Evolutionary conservation across 1,140 invertebrate genomes (phyloP).

Genomic region (Carcinoscorpius rotundicauda): DNA sequence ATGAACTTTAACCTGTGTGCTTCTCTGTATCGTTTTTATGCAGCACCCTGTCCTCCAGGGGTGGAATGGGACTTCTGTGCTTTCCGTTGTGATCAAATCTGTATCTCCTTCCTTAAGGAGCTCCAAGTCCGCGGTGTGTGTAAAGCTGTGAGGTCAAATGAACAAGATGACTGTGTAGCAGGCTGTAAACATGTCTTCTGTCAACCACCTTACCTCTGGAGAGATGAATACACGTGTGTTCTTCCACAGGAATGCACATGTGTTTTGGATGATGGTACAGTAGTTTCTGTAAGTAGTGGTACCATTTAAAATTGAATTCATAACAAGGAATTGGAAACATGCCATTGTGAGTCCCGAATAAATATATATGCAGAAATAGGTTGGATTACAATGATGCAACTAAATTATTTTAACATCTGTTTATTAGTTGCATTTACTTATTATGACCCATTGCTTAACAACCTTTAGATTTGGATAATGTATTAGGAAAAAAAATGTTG

Average conservation of each 20-base stretch:
- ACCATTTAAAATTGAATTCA: background rate
- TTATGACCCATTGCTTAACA: too few relatives aligned
- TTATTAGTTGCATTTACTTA: too few relatives aligned
- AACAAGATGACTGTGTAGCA: slow-evolving; percentile 36
- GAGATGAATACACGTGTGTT: slow-evolving; percentile 55
- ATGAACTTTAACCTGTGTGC: background rate
- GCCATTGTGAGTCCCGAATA: background rate
- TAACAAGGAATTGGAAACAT: background rate
- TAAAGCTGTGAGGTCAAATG: slow-evolving; percentile 11
- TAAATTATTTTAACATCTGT: too few relatives aligned
- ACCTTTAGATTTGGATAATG: too few relatives aligned
- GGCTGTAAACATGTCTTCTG: slow-evolving; percentile 34
- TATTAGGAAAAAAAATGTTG: too few relatives aligned
- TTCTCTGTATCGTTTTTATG: background rate
- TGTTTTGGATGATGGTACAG: slow-evolving; percentile 5
- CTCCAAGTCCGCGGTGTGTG: slow-evolving; percentile 33
- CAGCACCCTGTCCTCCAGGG: slow-evolving; percentile 31
- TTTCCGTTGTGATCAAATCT: slow-evolving; percentile 43
- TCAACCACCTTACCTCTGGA: slow-evolving; percentile 40
- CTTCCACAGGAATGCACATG: slow-evolving; percentile 29
- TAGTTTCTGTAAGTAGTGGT: slow-evolving; percentile 15
- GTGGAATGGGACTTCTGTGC: slow-evolving; percentile 44
- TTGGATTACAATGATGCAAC: too few relatives aligned
- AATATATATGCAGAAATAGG: too few relatives aligned
- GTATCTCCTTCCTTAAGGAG: slow-evolving; percentile 11